These are phyloP conservation scores for Lepus europaeus DNA, from an alignment of 2,113 vertebrate species.

Conservation along the genomic window DNA sequence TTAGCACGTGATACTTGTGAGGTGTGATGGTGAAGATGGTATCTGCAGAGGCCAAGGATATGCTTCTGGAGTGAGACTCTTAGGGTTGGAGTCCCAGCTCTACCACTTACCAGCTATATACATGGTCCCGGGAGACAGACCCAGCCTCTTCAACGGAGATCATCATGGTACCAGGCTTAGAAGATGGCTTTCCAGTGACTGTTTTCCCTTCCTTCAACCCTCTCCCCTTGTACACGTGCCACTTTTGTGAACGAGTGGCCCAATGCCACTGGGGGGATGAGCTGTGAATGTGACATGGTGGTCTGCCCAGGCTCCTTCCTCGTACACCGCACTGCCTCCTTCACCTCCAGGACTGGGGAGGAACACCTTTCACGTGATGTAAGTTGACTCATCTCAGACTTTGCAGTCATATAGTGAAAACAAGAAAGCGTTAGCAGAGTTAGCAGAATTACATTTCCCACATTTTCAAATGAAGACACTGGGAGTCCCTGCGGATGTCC, in stretches of 20 bases:
- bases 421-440: background rate
- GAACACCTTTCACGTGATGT: background rate
- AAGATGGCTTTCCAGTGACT: background rate
- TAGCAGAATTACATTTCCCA: background rate
- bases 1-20: background rate
- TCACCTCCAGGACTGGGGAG: too few species aligned
- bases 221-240: background rate
- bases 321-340: background rate
- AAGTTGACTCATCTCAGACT: background rate
- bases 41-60: background rate
- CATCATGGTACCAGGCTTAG: background rate
- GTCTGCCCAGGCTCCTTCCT: background rate
- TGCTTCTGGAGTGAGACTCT: background rate
- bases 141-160: background rate
- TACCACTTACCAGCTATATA: background rate
- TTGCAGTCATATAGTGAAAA: background rate
- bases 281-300: background rate
- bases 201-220: background rate
- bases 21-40: background rate
- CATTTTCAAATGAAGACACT: background rate
- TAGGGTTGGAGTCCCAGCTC: background rate
- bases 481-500: background rate
- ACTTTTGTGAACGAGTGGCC: background rate
- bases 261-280: background rate
- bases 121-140: background rate